Evolutionary conservation across 2,113 vertebrate genomes (phyloP), one percentile per base, ranked within the genome.

Genomic region (Podarcis muralis): DNA sequence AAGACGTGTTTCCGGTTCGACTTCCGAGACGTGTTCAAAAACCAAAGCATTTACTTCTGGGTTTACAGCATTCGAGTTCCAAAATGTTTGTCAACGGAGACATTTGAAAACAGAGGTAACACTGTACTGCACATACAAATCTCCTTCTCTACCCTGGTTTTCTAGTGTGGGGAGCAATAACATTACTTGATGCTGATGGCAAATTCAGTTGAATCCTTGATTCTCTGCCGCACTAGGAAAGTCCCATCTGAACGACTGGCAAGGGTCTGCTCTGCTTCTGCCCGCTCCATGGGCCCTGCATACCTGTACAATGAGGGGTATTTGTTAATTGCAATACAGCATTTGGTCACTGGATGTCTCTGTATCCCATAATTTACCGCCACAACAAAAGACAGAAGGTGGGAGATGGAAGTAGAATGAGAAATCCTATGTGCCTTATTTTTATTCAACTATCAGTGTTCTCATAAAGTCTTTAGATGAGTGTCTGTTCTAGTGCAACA

Each of bases 161-260:
- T 32, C 82, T 71, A 18, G 5, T 4, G 5, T 37, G 18, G 76
- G 23, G 27, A 40, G 53, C 40, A 25, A 32, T 32, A 35, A 48
- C 13, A 32, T 97, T 96, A 99, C 98, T 98, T 99, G 95, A 99
- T 97, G 91, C 98, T 99, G 97, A 99, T 98, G 75, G 98, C 98
- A 25, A 97, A 99, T 80, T 99, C 98, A 0, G 97, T 98, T 0
- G 96, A 92, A 0, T 98, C 98, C 94, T 99, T 99, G 94, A 98
- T 94, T 89, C 97, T 93, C 72, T 97, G 98, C 11, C 98, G 96
- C 87, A 99, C 98, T 27, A 99, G 95, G 94, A 98, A 99, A 0
- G 98, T 98, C n/a, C 98, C 98, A 1, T 99, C 98, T 0, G 98
- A 98, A 1, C 98, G 98, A 18, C 95, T 92, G 72, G 90, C 88